Percentiles rank a stretch among this genome's conserved stretches.
phyloP scores from a whole-genome alignment of 64 coral and sea anemone genomes.

The Montipora capricornis region DNA sequence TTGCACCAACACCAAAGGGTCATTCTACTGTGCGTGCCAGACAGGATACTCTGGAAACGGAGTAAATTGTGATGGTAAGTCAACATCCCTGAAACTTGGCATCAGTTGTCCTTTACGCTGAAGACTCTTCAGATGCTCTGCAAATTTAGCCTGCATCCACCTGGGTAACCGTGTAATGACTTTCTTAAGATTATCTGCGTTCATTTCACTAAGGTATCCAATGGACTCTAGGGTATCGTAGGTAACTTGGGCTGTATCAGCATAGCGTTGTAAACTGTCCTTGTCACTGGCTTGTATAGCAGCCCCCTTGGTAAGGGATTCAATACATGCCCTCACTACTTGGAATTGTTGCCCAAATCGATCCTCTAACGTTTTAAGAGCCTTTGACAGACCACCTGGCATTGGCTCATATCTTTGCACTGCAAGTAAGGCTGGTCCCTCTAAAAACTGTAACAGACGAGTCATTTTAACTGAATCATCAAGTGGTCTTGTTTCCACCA shows the following conservation, averaged over 20 bases:
- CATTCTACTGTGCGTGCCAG: constrained; percentile 73
- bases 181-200: no score
- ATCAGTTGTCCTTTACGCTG: no score
- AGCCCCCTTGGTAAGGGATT: constrained; percentile 61
- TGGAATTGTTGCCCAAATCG: constrained; percentile 63
- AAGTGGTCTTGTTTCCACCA: constrained; percentile 4
- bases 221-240: no score
- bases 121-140: no score
- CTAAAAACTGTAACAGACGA: constrained; percentile 23
- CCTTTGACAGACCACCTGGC: constrained; percentile 50
- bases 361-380: constrained; percentile 54
- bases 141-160: no score
- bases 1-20: constrained; percentile 82
- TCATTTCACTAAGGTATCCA: no score
- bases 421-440: constrained; percentile 23
- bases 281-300: constrained; percentile 43
- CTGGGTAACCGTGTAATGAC: no score
- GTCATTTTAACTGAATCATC: constrained; percentile 39
- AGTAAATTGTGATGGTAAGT: constrained; percentile 56
- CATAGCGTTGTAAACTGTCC: constrained; percentile 50
- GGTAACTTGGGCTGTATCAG: constrained; percentile 9
- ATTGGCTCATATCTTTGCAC: constrained; percentile 62
- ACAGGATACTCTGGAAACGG: constrained; percentile 82
- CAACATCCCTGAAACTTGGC: not conserved
- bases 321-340: constrained; percentile 62